Evolutionary conservation across 1,140 invertebrate species (phyloP), one percentile per base, ranked within the genome.

Genomic region (Pachypeltis micranthus): DNA sequence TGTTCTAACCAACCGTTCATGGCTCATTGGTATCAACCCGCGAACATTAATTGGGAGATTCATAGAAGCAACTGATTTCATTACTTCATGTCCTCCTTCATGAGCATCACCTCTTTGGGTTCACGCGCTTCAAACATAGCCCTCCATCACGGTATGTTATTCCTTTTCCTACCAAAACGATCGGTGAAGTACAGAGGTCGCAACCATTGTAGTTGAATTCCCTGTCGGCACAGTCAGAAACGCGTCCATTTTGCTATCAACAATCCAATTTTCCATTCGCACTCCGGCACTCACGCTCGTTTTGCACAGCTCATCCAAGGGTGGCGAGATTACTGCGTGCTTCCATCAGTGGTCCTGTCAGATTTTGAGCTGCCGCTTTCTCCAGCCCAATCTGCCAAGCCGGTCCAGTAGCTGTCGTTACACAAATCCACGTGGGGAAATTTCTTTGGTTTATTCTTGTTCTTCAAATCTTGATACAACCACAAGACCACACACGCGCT

Each of bases 31-130:
- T 55, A 83, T 80, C 26, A 75, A 56, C 51, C 71, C 75, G 59
- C 74, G 76, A 24, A 85, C 69, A 70, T 84, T 81, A 16, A 85
- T 70, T 24, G 81, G 79, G 1, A 84, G 64, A 54, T 76, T 72
- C 1, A 85, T 71, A 39, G 72, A 70, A 24, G 79, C 77, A 12
- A 79, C 73, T 3, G 81, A 77, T 24, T 74, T 70, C 21, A 83
- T n/a, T 84, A 84, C 26, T 81, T 82, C 83, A 85, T 85, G 23
- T 85, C 84, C n/a, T 76, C 83, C 63, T 83, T 70, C 82, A 84
- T 84, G 44, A 75, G 72, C 64, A 80, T 77, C 78, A 85, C 84
- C 31, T 78, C 74, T 28, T 77, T 73, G 23, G 16, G 16, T 7
- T 7, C 7, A 71, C 69, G 1, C 76, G 76, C 69, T 85, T 85